Base-by-base conservation (phyloP, 2,888 invertebrate genomes). In the Drosophila ezoana region DNA sequence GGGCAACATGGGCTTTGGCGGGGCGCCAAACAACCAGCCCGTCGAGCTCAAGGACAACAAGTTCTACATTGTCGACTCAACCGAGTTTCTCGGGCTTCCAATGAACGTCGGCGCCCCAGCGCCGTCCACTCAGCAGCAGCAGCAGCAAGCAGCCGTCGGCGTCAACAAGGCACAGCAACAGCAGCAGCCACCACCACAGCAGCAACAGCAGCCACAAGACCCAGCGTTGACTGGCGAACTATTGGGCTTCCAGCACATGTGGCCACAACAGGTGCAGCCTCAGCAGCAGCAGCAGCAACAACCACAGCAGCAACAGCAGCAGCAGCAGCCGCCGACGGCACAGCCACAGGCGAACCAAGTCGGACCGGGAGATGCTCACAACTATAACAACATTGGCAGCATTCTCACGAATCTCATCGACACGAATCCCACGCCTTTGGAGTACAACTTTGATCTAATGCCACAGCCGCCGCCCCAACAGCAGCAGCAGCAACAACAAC, bases 391-490 rank as follows among this genome's bases (percentile, higher is more conserved):
- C 65, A 92, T 92, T 62, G 92, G 92, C 52, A 92, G 92, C 80
- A 92, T 92, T 84, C 87, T 92, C 45, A 92, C 92, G 74, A 92
- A 92, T 90, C 89, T 92, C 81, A 90, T 92, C 66, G 91, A 92
- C 58, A 91, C 90, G 48, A 92, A 91, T 79, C 91, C 92, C 58
- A 83, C 91, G 73, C 87, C 91, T n/a, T 83, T 92, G 89, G 92
- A 92, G 72, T 92, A 92, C 75, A 92, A 91, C 65, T 92, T 92
- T 52, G 92, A 92, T 65, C 66, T 92, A 67, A 89, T 92, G 87
- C 82, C 76, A 38, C 82, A 86, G 18, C 87, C 86, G 52, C 77
- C 80, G 16, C 82, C 79, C 8, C 81, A 75, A 9, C 90, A 87
- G 60, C 76, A 78, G 20, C 88, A 81, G 16, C 71, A 74, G 18